phyloP scores from a whole-genome alignment of 2,888 invertebrate genomes.

The Apamea epomidion region DNA sequence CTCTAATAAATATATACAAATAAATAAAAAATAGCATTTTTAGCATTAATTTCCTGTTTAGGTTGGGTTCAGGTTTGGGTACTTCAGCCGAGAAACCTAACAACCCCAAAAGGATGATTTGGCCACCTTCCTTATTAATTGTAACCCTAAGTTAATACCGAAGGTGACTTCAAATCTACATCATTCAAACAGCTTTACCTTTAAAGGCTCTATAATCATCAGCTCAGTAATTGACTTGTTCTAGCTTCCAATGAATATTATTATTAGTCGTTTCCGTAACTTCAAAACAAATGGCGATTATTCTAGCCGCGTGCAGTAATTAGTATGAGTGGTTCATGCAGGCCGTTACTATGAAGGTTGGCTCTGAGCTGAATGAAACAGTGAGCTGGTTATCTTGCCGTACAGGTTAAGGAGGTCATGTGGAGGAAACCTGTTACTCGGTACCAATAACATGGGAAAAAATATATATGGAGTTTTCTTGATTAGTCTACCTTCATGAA shows the following conservation, averaged over 20 bases:
- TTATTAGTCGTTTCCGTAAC: slow-evolving; percentile 46
- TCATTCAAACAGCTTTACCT: background rate
- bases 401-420: slow-evolving; percentile 32
- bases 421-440: slow-evolving; percentile 25
- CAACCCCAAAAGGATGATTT: background rate
- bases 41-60: background rate
- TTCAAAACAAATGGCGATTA: slow-evolving; percentile 48
- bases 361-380: slow-evolving; percentile 49
- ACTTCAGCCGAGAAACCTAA: background rate
- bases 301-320: slow-evolving; percentile 46
- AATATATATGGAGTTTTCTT: background rate
- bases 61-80: too few relatives aligned
- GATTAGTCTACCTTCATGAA: background rate
- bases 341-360: slow-evolving; percentile 57
- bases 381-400: slow-evolving; percentile 6
- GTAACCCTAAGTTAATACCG: background rate
- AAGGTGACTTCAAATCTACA: background rate
- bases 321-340: slow-evolving; percentile 55
- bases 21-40: too few relatives aligned
- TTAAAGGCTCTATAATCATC: slow-evolving; percentile 18
- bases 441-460: background rate
- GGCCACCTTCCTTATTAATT: background rate
- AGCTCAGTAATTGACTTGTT: slow-evolving; percentile 31
- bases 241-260: slow-evolving; percentile 51
- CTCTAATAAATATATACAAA: too few relatives aligned